Conservation (phyloP, 2,797 vertebrate genomes). For the Xerus rutilus region DNA sequence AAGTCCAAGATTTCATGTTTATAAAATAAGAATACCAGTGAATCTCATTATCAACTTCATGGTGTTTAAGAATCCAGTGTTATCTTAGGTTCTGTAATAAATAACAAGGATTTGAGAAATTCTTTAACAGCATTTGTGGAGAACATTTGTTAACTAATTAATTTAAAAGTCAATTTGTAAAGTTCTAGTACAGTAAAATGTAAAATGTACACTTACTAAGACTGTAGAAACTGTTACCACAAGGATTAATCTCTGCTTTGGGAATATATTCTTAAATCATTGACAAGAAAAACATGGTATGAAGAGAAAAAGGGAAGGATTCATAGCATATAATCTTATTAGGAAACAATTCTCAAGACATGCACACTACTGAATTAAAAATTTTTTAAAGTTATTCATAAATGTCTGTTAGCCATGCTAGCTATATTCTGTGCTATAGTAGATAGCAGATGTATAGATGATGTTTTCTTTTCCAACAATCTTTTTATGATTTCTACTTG, state of each 20-base stretch:
- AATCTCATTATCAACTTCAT: slow-evolving; percentile 1
- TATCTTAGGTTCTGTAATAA: slow-evolving; percentile 13
- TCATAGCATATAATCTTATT: background rate
- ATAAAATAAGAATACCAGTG: background rate
- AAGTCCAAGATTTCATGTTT: slow-evolving; percentile 26
- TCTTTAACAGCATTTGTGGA: background rate
- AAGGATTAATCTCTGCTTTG: background rate
- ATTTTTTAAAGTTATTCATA: slow-evolving; percentile 21
- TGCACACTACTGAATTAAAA: background rate
- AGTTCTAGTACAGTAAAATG: background rate
- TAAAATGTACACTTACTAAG: background rate
- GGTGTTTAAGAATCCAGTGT: background rate
- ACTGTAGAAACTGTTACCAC: background rate
- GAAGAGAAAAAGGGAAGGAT: background rate
- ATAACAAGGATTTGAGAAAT: slow-evolving; percentile 36
- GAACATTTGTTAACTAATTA: background rate
- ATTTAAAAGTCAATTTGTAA: slow-evolving; percentile 32
- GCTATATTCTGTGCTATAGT: background rate
- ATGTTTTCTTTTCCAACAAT: slow-evolving; percentile 15
- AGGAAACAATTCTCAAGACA: background rate
- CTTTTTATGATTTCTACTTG: slow-evolving; percentile 52
- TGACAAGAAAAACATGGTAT: background rate
- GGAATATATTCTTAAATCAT: background rate
- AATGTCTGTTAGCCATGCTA: background rate
- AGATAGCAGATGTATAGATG: background rate